These are phyloP conservation scores for Augochlorella aurata DNA, from an alignment of 2,888 invertebrate genomes.

Conservation along the genomic window DNA sequence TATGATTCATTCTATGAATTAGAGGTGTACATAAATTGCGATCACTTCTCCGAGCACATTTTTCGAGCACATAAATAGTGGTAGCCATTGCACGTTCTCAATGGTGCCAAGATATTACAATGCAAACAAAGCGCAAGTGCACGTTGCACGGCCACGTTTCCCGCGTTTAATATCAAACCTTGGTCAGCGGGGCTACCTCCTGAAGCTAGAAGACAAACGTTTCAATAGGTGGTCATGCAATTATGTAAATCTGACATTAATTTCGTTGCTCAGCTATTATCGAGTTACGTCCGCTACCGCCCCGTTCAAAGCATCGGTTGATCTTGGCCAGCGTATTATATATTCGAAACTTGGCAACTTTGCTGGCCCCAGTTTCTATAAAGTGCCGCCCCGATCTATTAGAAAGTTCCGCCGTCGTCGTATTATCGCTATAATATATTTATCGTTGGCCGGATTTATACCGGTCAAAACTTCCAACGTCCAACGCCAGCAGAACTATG, in stretches of 20 bases:
- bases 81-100: not conserved
- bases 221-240: conserved; percentile 30
- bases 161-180: conserved; percentile 16
- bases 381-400: conserved; percentile 52
- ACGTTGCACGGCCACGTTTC: not conserved
- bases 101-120: not conserved
- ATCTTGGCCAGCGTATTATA: conserved; percentile 35
- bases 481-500: conserved; percentile 5
- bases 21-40: no score
- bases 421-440: conserved; percentile 54
- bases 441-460: conserved; percentile 42
- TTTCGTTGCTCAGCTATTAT: conserved; percentile 43
- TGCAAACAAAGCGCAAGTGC: not conserved
- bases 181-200: conserved; percentile 30
- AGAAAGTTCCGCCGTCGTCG: conserved; percentile 51
- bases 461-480: conserved; percentile 28
- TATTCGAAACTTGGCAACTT: conserved; percentile 47
- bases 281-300: conserved; percentile 17
- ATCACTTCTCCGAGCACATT: no score
- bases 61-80: no score
- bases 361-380: conserved; percentile 30
- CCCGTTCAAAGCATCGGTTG: conserved; percentile 29
- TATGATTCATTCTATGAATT: no score
- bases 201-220: conserved; percentile 38
- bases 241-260: conserved; percentile 49